Evolutionary conservation across 2,888 invertebrate species (phyloP).

Genomic region (Pinctada fucata): DNA sequence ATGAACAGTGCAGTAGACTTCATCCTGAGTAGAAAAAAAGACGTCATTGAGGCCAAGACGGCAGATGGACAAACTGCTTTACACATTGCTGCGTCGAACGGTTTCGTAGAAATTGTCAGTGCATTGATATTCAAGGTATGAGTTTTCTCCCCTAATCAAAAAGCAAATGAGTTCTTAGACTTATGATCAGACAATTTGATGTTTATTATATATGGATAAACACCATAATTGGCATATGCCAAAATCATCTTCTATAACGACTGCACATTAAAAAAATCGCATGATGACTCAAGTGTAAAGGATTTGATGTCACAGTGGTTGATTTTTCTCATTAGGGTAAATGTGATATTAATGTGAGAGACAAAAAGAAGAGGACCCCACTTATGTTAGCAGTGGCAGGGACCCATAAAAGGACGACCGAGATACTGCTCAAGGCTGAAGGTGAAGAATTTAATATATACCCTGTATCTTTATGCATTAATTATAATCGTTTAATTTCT

Average conservation of each 20-base stretch:
- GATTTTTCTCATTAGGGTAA: slow-evolving; percentile 33
- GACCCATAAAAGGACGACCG: slow-evolving; percentile 46
- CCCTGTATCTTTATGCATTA: no score
- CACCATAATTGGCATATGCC: no score
- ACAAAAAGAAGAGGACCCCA: slow-evolving; percentile 45
- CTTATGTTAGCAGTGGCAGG: slow-evolving; percentile 47
- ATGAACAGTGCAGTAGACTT: background rate
- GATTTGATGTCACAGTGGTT: no score
- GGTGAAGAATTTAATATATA: slow-evolving; percentile 28
- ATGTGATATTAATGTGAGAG: slow-evolving; percentile 45
- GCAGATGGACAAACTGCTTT: slow-evolving; percentile 52
- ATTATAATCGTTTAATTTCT: no score
- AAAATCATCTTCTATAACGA: no score
- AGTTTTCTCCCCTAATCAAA: no score
- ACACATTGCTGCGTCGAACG: slow-evolving; percentile 57
- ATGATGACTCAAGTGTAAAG: no score
- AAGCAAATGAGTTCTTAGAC: no score
- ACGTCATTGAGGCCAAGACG: slow-evolving; percentile 42
- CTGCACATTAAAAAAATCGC: no score
- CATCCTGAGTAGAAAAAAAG: background rate
- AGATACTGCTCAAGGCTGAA: slow-evolving; percentile 43
- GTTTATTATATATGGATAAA: no score
- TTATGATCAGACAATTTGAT: no score
- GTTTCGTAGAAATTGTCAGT: slow-evolving; percentile 51
- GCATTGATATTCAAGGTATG: slow-evolving; percentile 29